A percentile compares a stretch with the other conserved stretches of the same genome.
Conservation (phyloP, 2,888 invertebrate genomes). For the Aporophyla nigra region DNA sequence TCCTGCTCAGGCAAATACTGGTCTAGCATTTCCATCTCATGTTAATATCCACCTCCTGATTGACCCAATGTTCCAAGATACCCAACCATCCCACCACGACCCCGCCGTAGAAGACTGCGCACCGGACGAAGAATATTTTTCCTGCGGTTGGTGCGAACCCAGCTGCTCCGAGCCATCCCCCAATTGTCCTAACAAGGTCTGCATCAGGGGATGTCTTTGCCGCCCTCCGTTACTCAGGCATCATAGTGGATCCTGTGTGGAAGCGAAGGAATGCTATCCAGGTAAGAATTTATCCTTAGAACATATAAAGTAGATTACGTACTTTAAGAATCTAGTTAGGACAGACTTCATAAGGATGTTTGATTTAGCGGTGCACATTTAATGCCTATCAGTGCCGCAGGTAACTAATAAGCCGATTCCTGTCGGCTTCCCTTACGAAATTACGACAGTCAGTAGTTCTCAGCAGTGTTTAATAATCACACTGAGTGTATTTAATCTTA, state of each 20-base stretch:
- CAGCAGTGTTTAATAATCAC: too few relatives aligned
- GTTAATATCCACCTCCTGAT: background rate
- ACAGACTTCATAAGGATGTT: background rate
- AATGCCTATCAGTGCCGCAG: background rate
- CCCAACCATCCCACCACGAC: conserved; percentile 38
- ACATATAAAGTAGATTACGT: background rate
- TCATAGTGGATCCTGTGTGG: conserved; percentile 79
- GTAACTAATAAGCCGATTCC: too few relatives aligned
- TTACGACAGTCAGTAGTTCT: too few relatives aligned
- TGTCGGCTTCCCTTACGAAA: too few relatives aligned
- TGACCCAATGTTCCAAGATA: conserved; percentile 20
- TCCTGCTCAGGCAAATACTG: background rate
- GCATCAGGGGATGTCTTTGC: conserved; percentile 83
- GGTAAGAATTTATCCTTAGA: conserved; percentile 70
- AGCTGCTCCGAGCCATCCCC: conserved; percentile 80
- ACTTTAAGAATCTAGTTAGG: background rate
- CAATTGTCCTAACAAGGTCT: conserved; percentile 73
- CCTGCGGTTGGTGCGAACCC: conserved; percentile 85
- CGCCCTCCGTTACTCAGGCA: conserved; percentile 81
- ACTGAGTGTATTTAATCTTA: too few relatives aligned
- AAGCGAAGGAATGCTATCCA: conserved; percentile 73
- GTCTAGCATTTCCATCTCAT: background rate
- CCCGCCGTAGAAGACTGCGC: conserved; percentile 81
- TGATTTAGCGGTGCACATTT: background rate
- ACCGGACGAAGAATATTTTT: conserved; percentile 79